A percentile compares a stretch with the other conserved stretches of the same genome.
Conservation (phyloP, 2,888 invertebrate genomes). For the Athalia rosae region DNA sequence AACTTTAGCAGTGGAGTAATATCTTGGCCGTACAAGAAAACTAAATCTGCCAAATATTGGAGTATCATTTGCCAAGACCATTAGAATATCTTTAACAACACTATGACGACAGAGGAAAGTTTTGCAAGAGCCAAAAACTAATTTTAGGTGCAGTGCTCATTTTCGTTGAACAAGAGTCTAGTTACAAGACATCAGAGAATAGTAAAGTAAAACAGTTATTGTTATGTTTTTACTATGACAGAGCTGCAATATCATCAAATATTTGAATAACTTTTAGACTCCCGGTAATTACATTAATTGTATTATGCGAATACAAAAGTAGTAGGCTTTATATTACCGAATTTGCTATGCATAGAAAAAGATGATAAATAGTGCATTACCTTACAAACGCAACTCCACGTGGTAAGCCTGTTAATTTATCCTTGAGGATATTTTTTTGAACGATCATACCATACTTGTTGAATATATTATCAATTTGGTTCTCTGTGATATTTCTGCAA, state of each 20-base stretch:
- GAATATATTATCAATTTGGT: conserved; percentile 89
- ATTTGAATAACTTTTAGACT: background rate
- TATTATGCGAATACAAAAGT: background rate
- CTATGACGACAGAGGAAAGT: background rate
- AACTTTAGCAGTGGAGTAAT: no score
- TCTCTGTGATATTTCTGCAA: conserved; percentile 83
- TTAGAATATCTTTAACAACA: conserved; percentile 20
- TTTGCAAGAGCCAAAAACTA: conserved; percentile 27
- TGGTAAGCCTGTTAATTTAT: conserved; percentile 91
- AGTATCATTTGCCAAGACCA: conserved; percentile 14
- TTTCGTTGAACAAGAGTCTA: background rate
- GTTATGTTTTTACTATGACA: no score
- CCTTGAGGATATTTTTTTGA: conserved; percentile 92
- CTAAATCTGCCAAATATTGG: conserved; percentile 8
- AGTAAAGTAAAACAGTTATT: background rate
- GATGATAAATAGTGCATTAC: conserved; percentile 73
- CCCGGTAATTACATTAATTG: background rate
- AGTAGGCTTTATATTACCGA: background rate
- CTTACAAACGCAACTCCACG: conserved; percentile 95
- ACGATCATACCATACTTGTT: conserved; percentile 93
- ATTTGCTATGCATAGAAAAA: background rate
- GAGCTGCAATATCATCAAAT: no score
- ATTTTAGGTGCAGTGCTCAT: conserved; percentile 20
- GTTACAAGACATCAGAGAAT: background rate
- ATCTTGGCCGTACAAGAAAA: background rate